These are phyloP conservation scores for Chaetogeoica ovagalla DNA, from an alignment of 2,888 invertebrate species.

Conservation along the genomic window DNA sequence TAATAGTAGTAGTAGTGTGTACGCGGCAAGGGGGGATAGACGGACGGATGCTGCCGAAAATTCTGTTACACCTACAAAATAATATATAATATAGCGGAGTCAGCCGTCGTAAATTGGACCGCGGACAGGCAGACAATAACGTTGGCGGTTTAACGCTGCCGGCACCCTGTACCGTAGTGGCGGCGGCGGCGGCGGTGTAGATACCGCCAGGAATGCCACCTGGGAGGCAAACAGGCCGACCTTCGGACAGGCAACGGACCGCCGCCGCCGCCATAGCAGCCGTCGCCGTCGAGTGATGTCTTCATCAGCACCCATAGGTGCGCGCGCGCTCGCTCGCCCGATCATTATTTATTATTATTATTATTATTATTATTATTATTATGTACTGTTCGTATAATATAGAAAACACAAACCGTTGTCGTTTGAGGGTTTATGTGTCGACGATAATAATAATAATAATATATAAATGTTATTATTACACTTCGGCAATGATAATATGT, in stretches of 20 bases:
- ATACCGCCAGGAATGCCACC: constrained; percentile 43
- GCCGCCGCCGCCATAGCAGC: not conserved
- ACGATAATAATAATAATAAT: constrained; percentile 7
- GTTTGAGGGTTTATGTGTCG: constrained; percentile 28
- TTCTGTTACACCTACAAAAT: constrained; percentile 2
- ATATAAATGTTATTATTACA: constrained; percentile 18
- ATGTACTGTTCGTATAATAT: not conserved
- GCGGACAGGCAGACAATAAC: constrained; percentile 48
- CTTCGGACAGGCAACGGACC: constrained; percentile 39
- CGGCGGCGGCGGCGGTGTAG: not conserved
- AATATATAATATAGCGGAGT: too few relatives aligned
- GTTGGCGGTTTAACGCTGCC: constrained; percentile 33
- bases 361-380: constrained; percentile 13
- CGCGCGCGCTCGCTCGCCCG: not conserved
- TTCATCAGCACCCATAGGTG: constrained; percentile 44
- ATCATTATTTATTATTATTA: constrained; percentile 39
- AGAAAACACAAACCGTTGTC: not conserved
- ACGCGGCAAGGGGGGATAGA: too few relatives aligned
- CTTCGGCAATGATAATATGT: not conserved
- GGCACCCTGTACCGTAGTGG: not conserved
- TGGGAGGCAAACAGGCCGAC: constrained; percentile 50
- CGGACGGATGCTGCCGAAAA: not conserved
- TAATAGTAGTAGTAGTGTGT: too few relatives aligned
- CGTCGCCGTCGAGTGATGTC: constrained; percentile 43
- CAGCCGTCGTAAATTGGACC: constrained; percentile 34